Conservation (phyloP, 2,797 vertebrate genomes). For the Babyrousa celebensis region DNA sequence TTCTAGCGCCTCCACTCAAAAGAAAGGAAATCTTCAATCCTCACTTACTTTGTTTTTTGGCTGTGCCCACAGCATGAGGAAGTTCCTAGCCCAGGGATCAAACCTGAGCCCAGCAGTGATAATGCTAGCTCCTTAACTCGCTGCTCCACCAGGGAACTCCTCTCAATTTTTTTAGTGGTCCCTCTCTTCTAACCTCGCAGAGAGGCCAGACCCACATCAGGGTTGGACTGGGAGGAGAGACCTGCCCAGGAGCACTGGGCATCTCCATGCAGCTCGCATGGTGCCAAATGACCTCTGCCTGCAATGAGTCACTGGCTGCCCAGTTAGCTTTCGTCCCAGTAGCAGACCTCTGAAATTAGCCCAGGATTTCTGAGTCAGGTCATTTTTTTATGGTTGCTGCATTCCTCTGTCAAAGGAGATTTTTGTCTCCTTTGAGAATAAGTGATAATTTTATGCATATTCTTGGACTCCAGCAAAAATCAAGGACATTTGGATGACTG, state of each 20-base stretch:
- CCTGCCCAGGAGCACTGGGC: neutral
- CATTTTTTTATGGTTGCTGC: conserved; percentile 73
- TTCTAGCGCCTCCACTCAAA: neutral
- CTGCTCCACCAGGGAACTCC: too few relatives aligned
- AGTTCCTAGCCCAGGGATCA: too few relatives aligned
- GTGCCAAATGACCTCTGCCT: conserved; percentile 68
- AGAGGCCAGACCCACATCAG: neutral
- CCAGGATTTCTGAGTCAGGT: conserved; percentile 81
- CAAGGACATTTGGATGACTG: conserved; percentile 18
- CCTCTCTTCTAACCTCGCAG: neutral
- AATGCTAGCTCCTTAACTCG: too few relatives aligned
- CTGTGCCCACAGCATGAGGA: too few relatives aligned
- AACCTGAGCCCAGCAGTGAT: too few relatives aligned
- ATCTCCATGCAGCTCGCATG: neutral
- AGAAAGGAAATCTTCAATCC: neutral
- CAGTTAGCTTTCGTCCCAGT: conserved; percentile 57
- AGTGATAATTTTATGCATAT: conserved; percentile 64
- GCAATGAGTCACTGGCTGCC: conserved; percentile 76
- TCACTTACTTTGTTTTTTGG: neutral
- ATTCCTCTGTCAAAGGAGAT: conserved; percentile 79
- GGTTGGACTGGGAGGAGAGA: neutral
- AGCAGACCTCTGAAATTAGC: conserved; percentile 72
- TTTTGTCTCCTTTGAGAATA: conserved; percentile 70
- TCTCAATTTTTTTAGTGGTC: neutral
- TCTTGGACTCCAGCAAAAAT: conserved; percentile 48